Conservation (phyloP, 35 echinoderm and acorn worm species). For the Apostichopus parvimensis region DNA sequence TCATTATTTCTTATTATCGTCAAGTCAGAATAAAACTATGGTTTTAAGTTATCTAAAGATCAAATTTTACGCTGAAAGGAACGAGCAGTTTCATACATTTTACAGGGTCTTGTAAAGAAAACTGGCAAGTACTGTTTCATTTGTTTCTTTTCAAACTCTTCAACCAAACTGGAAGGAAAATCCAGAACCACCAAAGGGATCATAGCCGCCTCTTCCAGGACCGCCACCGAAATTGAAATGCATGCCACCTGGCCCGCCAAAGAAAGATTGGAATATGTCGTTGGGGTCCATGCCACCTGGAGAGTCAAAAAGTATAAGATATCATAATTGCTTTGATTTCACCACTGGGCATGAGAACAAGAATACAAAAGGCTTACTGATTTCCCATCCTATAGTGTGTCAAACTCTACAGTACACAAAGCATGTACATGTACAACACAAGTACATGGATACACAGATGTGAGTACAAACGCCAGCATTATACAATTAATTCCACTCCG, state of each 20-base stretch:
- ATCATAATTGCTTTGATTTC: too few relatives aligned
- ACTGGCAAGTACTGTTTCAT: slow-evolving; percentile 23
- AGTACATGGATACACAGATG: too few relatives aligned
- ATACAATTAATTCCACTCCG: too few relatives aligned
- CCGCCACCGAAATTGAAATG: slow-evolving; percentile 60
- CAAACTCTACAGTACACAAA: too few relatives aligned
- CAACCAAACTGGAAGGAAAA: slow-evolving; percentile 43
- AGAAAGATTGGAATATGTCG: slow-evolving; percentile 93
- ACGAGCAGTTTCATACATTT: too few relatives aligned
- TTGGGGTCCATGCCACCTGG: slow-evolving; percentile 76
- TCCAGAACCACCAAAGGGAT: neutral
- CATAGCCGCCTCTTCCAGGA: slow-evolving; percentile 17
- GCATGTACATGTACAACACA: too few relatives aligned
- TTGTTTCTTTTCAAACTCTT: neutral
- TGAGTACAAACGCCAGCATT: too few relatives aligned
- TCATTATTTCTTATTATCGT: too few relatives aligned
- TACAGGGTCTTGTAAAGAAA: neutral
- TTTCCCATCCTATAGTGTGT: too few relatives aligned
- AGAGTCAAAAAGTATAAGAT: slow-evolving; percentile 27
- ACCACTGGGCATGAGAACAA: neutral
- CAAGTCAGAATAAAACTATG: too few relatives aligned
- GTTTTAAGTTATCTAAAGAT: too few relatives aligned
- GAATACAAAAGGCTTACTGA: neutral
- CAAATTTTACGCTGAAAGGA: too few relatives aligned
- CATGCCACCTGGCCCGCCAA: slow-evolving; percentile 67